Percentiles rank a stretch among this genome's conserved stretches.
phyloP scores from a whole-genome alignment of 2,113 vertebrate genomes.

The Amphiprion percula region DNA sequence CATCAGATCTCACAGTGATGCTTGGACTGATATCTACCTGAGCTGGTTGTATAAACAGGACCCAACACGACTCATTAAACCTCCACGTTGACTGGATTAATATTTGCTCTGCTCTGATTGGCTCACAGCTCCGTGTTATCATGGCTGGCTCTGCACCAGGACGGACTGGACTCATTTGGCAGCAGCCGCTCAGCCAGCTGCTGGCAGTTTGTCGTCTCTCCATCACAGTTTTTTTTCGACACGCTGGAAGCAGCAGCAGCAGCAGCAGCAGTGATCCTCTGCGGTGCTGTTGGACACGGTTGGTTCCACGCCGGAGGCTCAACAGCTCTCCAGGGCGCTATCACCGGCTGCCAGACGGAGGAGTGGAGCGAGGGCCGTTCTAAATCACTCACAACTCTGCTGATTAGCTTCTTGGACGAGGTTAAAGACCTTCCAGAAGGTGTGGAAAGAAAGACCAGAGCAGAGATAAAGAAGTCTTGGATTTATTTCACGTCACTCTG shows the following conservation, averaged over 20 bases:
- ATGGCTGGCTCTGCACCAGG: constrained; percentile 27
- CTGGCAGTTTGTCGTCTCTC: constrained; percentile 9
- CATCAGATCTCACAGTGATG: too few species aligned
- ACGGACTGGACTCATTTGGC: constrained; percentile 31
- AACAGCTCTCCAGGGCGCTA: constrained; percentile 54
- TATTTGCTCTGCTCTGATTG: constrained; percentile 59
- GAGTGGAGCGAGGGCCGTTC: constrained; percentile 18
- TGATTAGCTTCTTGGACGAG: constrained; percentile 48
- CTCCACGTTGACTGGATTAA: constrained; percentile 45
- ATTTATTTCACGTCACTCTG: constrained; percentile 36
- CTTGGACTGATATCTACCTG: constrained; percentile 4
- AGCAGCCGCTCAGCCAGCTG: constrained; percentile 25
- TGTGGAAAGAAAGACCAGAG: constrained; percentile 23
- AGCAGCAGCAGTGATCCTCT: neutral
- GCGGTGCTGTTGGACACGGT: constrained; percentile 48
- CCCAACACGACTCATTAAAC: constrained; percentile 55
- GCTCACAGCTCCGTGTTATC: constrained; percentile 18
- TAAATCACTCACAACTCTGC: constrained; percentile 50
- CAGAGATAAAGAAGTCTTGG: constrained; percentile 31
- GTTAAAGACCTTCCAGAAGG: constrained; percentile 58
- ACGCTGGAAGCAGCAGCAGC: neutral
- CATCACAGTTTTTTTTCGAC: neutral
- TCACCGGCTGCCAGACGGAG: constrained; percentile 47
- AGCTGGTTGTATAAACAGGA: constrained; percentile 29
- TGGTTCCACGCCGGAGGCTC: constrained; percentile 53